Base-by-base conservation (phyloP, 1,140 invertebrate species). In the Drosophila tani region DNA sequence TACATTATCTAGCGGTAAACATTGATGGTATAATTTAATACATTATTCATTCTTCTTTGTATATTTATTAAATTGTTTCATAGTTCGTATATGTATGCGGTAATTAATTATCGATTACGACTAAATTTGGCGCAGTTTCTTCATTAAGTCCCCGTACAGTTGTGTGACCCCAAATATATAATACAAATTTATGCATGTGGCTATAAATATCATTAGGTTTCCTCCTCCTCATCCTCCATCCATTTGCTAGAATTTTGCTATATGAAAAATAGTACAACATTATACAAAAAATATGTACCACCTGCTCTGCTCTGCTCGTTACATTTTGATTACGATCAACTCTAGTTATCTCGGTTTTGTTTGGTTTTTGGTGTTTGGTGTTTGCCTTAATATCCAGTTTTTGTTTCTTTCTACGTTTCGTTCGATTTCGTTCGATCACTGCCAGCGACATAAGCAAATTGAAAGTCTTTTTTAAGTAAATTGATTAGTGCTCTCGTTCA, bases 281-380 rank as follows among this genome's bases (percentile, higher is more conserved):
- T 69, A 90, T 88, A 88, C 84, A 88, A 88, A 88, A 88, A 90
- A 91, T 91, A 91, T 81, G 75, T 74, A 80, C 59, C 50, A 80
- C 59, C 50, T 62, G 70, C 27, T 29, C 24, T 24, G 24, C 24
- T 24, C 27, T 62, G 70, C 62, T 57, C 62, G 27, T 59, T 74
- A 77, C 69, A 74, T 46, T 81, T 60, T 57, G 67, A 67, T 80
- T 66, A 67, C 43, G 29, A 58, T 78, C 58, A 51, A 56, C 46
- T 69, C 19, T 70, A 46, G 47, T 71, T 59, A 60, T 56, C 59
- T 73, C 46, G 55, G 68, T 77, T 80, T 59, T 38, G 50, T 35
- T 35, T 29, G 27, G 27, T 29, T 29, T 29, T 64, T 19, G 19
- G 35, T 38, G 29, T 38, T 87, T 87, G 83, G 83, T 87, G 83